These are phyloP conservation scores for Pollachius pollachius DNA, from an alignment of 2,113 vertebrate species.

Conservation along the genomic window DNA sequence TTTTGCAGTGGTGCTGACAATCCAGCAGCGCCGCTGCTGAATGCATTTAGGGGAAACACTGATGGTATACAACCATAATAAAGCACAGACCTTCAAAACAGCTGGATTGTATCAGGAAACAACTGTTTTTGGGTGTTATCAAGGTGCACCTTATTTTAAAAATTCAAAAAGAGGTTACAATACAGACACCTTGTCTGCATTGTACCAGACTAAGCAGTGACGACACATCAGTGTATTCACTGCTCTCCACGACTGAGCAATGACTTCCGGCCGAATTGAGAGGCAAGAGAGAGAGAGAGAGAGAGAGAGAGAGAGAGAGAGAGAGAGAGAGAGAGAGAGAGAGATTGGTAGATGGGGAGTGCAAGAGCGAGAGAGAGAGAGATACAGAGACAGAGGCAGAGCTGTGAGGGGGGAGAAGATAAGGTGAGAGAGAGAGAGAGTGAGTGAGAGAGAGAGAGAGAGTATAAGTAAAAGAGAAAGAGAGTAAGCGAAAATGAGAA, in stretches of 20 bases:
- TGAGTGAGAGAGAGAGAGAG: constrained; percentile 5
- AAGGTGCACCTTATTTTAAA: constrained; percentile 1
- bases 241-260: no score
- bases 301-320: constrained; percentile 45
- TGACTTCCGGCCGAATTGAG: background rate
- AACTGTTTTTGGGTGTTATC: constrained; percentile 5
- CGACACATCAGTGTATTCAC: no score
- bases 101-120: constrained; percentile 43
- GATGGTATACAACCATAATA: background rate
- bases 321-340: constrained; percentile 2
- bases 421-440: background rate
- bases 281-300: constrained; percentile 33
- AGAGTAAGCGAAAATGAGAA: no score
- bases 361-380: background rate
- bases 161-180: constrained; percentile 10
- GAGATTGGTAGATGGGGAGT: no score
- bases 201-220: no score
- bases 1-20: no score
- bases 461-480: no score
- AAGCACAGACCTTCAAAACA: constrained; percentile 33
- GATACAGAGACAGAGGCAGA: background rate
- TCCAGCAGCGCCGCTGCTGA: no score
- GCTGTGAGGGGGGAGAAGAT: no score
- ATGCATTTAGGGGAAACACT: no score
- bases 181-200: constrained; percentile 19